phyloP scores from a whole-genome alignment of 2,113 vertebrate genomes.

The Etheostoma spectabile region DNA sequence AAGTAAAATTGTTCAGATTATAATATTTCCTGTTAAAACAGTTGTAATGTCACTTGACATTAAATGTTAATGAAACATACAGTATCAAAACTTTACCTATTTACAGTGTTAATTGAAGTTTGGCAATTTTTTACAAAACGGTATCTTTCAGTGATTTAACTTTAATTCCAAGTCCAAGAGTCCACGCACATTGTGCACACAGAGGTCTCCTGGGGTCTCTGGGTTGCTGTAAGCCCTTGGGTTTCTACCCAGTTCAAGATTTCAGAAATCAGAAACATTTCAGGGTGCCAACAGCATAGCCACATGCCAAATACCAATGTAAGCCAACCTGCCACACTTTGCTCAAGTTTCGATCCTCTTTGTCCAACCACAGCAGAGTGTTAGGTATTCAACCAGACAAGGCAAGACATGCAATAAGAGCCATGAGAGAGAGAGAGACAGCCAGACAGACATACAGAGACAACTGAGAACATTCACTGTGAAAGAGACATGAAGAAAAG shows the following conservation, averaged over 20 bases:
- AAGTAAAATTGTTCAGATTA: background rate
- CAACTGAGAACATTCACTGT: constrained; percentile 38
- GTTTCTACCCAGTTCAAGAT: constrained; percentile 23
- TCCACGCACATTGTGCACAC: background rate
- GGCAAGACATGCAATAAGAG: constrained; percentile 46
- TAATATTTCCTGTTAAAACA: no score
- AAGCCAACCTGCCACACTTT: constrained; percentile 46
- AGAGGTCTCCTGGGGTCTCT: background rate
- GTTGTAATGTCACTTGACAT: no score
- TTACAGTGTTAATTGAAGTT: background rate
- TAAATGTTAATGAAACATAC: background rate
- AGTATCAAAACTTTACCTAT: background rate
- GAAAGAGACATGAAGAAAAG: constrained; percentile 47
- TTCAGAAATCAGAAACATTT: constrained; percentile 45
- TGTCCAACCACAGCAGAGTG: constrained; percentile 45
- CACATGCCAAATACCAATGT: constrained; percentile 43
- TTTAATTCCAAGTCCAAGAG: background rate
- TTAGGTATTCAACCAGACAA: constrained; percentile 47
- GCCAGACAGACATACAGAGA: constrained; percentile 35
- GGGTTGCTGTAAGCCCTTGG: constrained; percentile 6
- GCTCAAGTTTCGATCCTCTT: constrained; percentile 58
- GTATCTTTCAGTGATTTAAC: background rate
- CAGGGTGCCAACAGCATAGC: background rate
- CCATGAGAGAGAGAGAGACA: constrained; percentile 26
- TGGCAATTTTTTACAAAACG: background rate